Evolutionary conservation across 2,888 invertebrate genomes (phyloP).

Genomic region (Trissonchulus latispiculum): DNA sequence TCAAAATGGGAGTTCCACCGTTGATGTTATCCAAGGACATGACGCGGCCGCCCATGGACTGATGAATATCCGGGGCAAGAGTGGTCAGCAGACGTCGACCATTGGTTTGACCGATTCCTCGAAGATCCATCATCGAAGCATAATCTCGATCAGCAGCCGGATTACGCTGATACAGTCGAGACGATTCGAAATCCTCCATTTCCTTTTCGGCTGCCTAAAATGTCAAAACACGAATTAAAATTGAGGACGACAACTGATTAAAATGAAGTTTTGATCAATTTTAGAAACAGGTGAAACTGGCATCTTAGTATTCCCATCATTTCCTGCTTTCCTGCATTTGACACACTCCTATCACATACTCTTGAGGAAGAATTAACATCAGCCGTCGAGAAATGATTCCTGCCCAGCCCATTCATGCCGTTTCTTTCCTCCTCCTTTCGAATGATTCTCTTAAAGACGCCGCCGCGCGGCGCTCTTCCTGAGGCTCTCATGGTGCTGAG

Average conservation of each 20-base stretch:
- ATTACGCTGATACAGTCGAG: constrained; percentile 1
- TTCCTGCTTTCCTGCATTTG: too few relatives aligned
- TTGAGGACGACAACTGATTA: too few relatives aligned
- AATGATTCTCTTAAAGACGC: constrained; percentile 16
- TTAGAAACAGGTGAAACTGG: too few relatives aligned
- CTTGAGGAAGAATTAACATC: too few relatives aligned
- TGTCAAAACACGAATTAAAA: too few relatives aligned
- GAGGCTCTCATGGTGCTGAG: neutral
- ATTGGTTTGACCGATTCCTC: neutral
- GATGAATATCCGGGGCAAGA: neutral
- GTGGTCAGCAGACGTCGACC: neutral
- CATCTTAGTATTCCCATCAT: too few relatives aligned
- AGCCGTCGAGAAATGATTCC: too few relatives aligned
- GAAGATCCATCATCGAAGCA: constrained; percentile 21
- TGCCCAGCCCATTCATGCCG: too few relatives aligned
- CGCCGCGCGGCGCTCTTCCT: neutral
- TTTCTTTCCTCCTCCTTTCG: constrained; percentile 1
- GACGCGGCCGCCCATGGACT: neutral
- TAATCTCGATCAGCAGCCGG: constrained; percentile 9
- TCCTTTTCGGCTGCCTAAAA: neutral
- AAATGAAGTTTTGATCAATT: too few relatives aligned
- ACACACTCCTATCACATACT: too few relatives aligned
- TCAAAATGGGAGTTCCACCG: neutral
- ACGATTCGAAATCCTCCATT: neutral
- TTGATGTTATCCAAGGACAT: neutral